Evolutionary conservation across 1,140 invertebrate species (phyloP).

Genomic region (Pseudobourletiella spinata): DNA sequence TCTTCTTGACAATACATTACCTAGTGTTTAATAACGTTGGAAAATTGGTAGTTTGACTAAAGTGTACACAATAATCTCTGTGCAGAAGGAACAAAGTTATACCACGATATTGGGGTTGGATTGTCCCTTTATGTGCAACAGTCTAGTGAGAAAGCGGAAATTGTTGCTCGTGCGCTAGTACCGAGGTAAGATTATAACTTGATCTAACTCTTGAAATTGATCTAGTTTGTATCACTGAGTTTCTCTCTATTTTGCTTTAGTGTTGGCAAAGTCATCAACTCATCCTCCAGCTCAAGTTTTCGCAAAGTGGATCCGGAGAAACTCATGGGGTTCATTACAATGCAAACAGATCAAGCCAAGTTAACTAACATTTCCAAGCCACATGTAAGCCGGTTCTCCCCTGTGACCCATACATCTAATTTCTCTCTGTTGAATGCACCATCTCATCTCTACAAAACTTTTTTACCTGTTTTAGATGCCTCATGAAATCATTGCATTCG

Average conservation of each 20-base stretch:
- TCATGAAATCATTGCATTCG: constrained; percentile 8
- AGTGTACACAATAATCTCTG: background rate
- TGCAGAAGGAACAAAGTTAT: background rate
- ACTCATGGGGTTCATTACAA: background rate
- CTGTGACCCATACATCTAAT: background rate
- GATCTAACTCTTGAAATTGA: too few species aligned
- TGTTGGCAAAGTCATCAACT: background rate
- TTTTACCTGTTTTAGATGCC: constrained; percentile 2
- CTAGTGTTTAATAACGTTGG: too few species aligned
- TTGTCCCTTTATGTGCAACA: background rate
- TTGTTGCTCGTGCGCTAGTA: background rate
- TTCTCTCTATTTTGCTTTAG: background rate
- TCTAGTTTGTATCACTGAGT: background rate
- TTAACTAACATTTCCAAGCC: background rate
- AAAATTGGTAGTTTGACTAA: too few species aligned
- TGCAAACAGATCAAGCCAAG: background rate
- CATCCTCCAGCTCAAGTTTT: background rate
- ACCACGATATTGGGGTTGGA: constrained; percentile 1
- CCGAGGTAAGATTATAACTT: background rate
- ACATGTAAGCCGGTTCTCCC: background rate
- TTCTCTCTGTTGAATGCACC: background rate
- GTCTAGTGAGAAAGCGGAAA: background rate
- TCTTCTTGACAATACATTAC: background rate
- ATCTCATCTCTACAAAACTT: too few species aligned
- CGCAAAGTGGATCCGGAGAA: constrained; percentile 1